phyloP scores from a whole-genome alignment of 2,797 vertebrate genomes.

The Hoplostethus mediterraneus region DNA sequence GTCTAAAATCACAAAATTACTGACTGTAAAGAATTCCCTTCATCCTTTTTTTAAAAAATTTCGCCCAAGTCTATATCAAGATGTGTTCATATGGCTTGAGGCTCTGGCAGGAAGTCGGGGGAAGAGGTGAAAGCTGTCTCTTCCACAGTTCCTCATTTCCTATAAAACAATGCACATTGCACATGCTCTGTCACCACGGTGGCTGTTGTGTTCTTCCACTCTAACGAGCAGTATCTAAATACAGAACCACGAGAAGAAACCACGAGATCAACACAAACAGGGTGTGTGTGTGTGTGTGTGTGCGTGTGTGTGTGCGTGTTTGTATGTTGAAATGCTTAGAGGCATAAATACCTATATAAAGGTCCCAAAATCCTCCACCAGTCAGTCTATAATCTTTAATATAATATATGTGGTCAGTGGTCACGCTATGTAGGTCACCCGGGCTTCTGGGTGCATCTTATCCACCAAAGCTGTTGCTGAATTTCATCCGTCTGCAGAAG shows the following conservation, averaged over 20 bases:
- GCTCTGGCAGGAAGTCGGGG: constrained; percentile 27
- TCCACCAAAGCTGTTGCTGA: constrained; percentile 21
- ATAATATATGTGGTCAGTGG: constrained; percentile 9
- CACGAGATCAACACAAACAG: constrained; percentile 51
- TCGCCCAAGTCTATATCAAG: constrained; percentile 46
- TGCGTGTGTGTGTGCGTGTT: constrained; percentile 27
- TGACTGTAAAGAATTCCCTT: constrained; percentile 60
- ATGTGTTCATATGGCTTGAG: constrained; percentile 25
- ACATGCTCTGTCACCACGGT: constrained; percentile 28
- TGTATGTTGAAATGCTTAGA: constrained; percentile 5
- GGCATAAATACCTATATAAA: constrained; percentile 30
- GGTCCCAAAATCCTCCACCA: constrained; percentile 20
- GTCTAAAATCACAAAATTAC: constrained; percentile 72
- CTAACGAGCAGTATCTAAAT: constrained; percentile 73
- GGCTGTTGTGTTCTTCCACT: constrained; percentile 46
- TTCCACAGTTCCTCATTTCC: constrained; percentile 43
- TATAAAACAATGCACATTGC: constrained; percentile 64
- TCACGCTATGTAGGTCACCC: constrained; percentile 30
- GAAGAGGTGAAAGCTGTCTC: constrained; percentile 35
- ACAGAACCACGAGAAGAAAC: constrained; percentile 51
- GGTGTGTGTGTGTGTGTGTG: constrained; percentile 31
- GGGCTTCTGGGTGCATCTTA: constrained; percentile 64
- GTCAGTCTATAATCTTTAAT: constrained; percentile 55
- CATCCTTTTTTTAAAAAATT: constrained; percentile 57
- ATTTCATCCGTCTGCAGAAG: constrained; percentile 41